Percentiles rank a stretch among this genome's conserved stretches.
phyloP scores from a whole-genome alignment of 2,113 vertebrate genomes.

The Clarias magur region DNA sequence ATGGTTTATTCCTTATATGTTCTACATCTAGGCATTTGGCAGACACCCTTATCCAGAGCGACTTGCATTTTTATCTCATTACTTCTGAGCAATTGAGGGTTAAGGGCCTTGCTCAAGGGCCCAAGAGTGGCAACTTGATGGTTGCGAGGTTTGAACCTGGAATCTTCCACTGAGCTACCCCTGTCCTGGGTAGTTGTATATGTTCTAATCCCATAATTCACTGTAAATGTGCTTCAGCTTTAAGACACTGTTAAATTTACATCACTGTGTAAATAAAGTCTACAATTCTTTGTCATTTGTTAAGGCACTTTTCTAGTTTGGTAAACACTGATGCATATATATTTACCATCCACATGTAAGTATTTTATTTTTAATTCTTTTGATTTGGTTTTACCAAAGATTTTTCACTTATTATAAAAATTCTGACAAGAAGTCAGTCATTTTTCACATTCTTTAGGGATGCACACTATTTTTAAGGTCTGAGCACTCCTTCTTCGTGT shows the following conservation, averaged over 20 bases:
- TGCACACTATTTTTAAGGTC: constrained; percentile 4
- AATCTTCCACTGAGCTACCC: too few relatives aligned
- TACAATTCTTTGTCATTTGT: background rate
- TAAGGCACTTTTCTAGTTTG: background rate
- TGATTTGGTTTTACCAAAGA: background rate
- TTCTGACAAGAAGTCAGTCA: background rate
- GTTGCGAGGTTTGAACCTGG: too few relatives aligned
- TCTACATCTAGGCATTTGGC: too few relatives aligned
- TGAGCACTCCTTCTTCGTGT: constrained; percentile 37
- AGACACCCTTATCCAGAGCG: too few relatives aligned
- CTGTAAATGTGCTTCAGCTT: background rate
- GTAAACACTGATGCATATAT: background rate
- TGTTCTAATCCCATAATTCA: background rate
- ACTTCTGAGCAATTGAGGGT: too few relatives aligned
- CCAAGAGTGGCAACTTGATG: too few relatives aligned
- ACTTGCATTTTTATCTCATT: too few relatives aligned
- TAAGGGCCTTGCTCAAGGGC: too few relatives aligned
- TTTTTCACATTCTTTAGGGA: background rate
- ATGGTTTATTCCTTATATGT: background rate
- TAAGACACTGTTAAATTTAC: background rate
- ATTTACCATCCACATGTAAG: background rate
- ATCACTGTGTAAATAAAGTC: background rate
- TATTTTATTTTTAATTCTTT: background rate
- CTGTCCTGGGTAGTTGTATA: too few relatives aligned
- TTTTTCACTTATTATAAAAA: background rate